Base-by-base conservation (phyloP, 2,113 vertebrate genomes). In the Oncorhynchus mykiss region DNA sequence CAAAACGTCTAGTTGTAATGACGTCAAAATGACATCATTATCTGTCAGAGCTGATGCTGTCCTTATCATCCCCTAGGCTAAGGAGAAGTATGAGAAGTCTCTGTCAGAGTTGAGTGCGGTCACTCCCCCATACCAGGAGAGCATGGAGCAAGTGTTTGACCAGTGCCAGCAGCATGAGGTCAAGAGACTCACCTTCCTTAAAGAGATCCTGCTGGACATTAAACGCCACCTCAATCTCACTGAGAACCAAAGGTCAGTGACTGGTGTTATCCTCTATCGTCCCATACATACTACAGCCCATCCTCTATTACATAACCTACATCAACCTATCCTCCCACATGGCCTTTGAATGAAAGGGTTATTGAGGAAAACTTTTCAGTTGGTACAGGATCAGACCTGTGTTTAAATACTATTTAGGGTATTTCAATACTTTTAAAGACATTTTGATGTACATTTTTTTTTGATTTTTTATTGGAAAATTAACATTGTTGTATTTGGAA, bases 111-210 rank as follows among this genome's bases (percentile, higher is more conserved):
- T 99, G 87, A 95, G 93, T 84, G 98, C 98, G 86, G 96, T 95
- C 87, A 96, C 96, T 1, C 96, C 96, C 0, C 95, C 95, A 91
- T 99, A 99, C 91, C 97, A 95, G 81, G 97, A 99, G 90, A 90
- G 93, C 89, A 99, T 99, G 97, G 97, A 99, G 88, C 96, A 96
- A 91, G 97, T 99, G 90, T 99, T 99, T 0, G 97, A 98, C 87
- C 97, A 97, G 88, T 99, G 97, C 88, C 97, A 99, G 94, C 97
- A 99, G 85, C 96, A 99, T 3, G 97, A 99, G 88, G 95, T 98
- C 78, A 98, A 95, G 90, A 95, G 97, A 74, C 94, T 99, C 88
- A 96, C 92, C 87, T 99, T 99, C 93, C 95, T 99, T 77, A 98
- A 98, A 93, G 97, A 99, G 84, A 94, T 96, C 75, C 90, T 99